Evolutionary conservation across 1,140 invertebrate genomes (phyloP).

Genomic region (Doryteuthis pealeii): DNA sequence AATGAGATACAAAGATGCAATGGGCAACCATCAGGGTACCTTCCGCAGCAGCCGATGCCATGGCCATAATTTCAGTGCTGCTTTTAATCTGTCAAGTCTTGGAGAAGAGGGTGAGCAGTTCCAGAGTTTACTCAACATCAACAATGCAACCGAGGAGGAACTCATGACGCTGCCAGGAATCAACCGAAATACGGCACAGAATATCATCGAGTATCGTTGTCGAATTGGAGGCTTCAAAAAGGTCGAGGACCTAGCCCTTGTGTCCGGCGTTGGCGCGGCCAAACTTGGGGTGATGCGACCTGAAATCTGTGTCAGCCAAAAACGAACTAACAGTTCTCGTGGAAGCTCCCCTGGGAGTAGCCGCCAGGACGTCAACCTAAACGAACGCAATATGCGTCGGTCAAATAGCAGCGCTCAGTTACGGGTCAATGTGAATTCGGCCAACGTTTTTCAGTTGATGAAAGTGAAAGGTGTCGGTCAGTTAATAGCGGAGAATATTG

Average conservation of each 20-base stretch:
- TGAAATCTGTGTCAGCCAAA: conserved; percentile 71
- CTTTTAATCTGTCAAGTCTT: conserved; percentile 46
- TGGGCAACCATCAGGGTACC: conserved; percentile 21
- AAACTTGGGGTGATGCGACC: conserved; percentile 70
- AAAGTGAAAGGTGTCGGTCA: conserved; percentile 75
- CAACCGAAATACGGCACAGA: conserved; percentile 70
- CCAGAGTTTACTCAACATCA: conserved; percentile 56
- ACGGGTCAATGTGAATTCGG: conserved; percentile 72
- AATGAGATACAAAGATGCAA: conserved; percentile 21
- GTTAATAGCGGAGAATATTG: conserved; percentile 77
- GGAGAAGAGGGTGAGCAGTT: conserved; percentile 30
- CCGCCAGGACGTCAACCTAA: conserved; percentile 8
- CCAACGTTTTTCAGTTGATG: conserved; percentile 79
- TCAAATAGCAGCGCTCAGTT: conserved; percentile 22
- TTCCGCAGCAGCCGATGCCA: conserved; percentile 36
- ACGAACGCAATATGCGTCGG: neutral
- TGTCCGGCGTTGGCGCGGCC: conserved; percentile 78
- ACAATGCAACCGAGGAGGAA: conserved; percentile 72
- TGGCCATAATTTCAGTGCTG: conserved; percentile 53
- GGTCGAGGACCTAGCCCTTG: conserved; percentile 79
- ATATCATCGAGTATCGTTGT: conserved; percentile 76
- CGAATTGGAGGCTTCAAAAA: conserved; percentile 76
- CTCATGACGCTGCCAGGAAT: conserved; percentile 77
- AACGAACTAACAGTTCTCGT: conserved; percentile 17
- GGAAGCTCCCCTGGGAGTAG: conserved; percentile 18